phyloP scores from a whole-genome alignment of 2,113 vertebrate species.

The Pedetes capensis region DNA sequence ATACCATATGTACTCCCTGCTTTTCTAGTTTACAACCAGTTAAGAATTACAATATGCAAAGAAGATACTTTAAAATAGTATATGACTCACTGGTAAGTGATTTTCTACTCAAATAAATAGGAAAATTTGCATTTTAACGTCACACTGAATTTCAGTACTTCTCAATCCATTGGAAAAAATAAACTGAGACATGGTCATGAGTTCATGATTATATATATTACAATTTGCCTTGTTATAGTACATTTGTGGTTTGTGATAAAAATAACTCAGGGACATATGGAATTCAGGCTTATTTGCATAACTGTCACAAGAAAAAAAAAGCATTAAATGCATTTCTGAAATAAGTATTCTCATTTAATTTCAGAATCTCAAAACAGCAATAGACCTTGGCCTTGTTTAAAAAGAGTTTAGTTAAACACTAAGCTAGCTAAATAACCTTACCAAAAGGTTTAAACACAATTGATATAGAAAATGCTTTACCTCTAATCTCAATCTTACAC shows the following conservation, averaged over 20 bases:
- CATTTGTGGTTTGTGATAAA: constrained; percentile 91
- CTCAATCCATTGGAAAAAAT: constrained; percentile 91
- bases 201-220: constrained; percentile 95
- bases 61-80: constrained; percentile 69
- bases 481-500: constrained; percentile 71
- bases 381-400: constrained; percentile 80
- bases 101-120: constrained; percentile 88
- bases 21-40: constrained; percentile 69
- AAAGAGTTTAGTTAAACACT: constrained; percentile 77
- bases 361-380: constrained; percentile 82
- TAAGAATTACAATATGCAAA: constrained; percentile 68
- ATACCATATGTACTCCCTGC: constrained; percentile 56
- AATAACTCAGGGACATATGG: constrained; percentile 87
- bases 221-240: constrained; percentile 95
- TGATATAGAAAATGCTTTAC: constrained; percentile 77
- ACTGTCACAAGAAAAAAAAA: constrained; percentile 84
- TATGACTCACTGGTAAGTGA: constrained; percentile 75
- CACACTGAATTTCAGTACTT: constrained; percentile 94
- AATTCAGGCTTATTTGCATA: constrained; percentile 87
- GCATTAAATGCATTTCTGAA: constrained; percentile 86
- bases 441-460: constrained; percentile 71
- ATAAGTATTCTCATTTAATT: constrained; percentile 84
- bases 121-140: constrained; percentile 95
- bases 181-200: constrained; percentile 91
- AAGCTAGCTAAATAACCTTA: constrained; percentile 79